These are phyloP conservation scores for Morone saxatilis DNA, from an alignment of 2,113 vertebrate genomes.

Conservation along the genomic window DNA sequence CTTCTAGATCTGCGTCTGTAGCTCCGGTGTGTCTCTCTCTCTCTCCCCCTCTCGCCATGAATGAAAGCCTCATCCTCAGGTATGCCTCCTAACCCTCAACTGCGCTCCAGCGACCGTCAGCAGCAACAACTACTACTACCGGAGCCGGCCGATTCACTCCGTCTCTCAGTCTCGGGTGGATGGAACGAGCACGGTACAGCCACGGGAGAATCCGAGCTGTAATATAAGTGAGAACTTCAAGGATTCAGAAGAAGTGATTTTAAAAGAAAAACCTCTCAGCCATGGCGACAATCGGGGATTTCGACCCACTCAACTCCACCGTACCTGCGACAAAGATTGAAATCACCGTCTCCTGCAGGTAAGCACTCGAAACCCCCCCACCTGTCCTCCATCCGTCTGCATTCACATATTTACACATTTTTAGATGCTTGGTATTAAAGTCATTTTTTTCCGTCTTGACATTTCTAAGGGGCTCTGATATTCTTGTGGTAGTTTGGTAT, in stretches of 20 bases:
- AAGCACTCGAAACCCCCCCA: slow-evolving; percentile 51
- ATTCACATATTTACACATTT: background rate
- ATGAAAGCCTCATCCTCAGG: slow-evolving; percentile 66
- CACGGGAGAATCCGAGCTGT: background rate
- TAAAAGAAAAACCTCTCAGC: slow-evolving; percentile 17
- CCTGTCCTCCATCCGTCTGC: background rate
- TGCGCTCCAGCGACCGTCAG: slow-evolving; percentile 38
- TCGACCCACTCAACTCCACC: slow-evolving; percentile 88
- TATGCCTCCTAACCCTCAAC: slow-evolving; percentile 54
- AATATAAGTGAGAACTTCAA: slow-evolving; percentile 48
- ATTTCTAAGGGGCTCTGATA: background rate
- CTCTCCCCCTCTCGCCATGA: slow-evolving; percentile 30
- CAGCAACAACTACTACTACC: slow-evolving; percentile 7
- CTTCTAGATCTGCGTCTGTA: background rate
- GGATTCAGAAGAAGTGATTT: slow-evolving; percentile 42
- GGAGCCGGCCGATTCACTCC: background rate
- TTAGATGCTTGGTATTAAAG: background rate
- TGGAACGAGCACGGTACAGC: background rate
- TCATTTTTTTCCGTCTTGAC: background rate
- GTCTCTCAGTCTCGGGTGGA: slow-evolving; percentile 7
- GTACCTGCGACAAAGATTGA: slow-evolving; percentile 96
- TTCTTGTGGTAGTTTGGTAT: background rate
- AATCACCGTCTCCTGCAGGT: slow-evolving; percentile 95
- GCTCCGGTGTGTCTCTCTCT: slow-evolving; percentile 23
- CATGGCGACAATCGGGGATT: slow-evolving; percentile 92